These are phyloP conservation scores for Conus canariensis DNA, from an alignment of 2,888 invertebrate species.

Conservation along the genomic window DNA sequence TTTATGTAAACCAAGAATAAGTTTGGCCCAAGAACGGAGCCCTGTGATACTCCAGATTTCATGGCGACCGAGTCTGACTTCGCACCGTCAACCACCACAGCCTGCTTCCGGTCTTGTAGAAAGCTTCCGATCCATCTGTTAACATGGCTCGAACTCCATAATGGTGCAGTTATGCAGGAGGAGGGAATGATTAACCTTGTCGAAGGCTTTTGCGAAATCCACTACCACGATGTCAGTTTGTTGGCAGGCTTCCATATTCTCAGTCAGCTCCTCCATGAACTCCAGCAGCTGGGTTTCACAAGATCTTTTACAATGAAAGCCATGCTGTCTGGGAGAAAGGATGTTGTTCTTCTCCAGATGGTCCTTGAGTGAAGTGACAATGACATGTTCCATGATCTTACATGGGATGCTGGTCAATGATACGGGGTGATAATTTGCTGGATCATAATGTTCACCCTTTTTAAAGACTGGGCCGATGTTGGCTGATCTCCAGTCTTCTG, in stretches of 20 bases:
- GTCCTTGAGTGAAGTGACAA: background rate
- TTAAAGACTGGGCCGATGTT: background rate
- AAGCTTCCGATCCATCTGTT: background rate
- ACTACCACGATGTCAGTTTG: background rate
- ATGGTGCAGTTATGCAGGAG: conserved; percentile 3
- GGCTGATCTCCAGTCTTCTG: background rate
- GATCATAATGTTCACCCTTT: background rate
- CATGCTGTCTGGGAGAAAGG: background rate
- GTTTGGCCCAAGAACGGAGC: background rate
- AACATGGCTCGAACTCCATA: background rate
- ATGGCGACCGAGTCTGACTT: background rate
- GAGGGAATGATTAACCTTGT: conserved; percentile 5
- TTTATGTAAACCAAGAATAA: background rate
- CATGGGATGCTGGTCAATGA: background rate
- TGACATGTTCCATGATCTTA: conserved; percentile 1
- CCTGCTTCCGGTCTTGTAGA: background rate
- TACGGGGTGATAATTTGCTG: background rate
- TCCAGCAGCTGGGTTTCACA: background rate
- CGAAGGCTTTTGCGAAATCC: background rate
- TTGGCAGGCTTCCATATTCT: background rate
- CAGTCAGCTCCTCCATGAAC: background rate
- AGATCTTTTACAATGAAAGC: background rate
- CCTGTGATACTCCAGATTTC: background rate
- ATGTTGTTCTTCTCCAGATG: background rate
- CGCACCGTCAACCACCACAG: background rate